A percentile compares a stretch with the other conserved stretches of the same genome.
Evolutionary conservation across 2,888 invertebrate species (phyloP).

Genomic region (Aphodius sticticus): DNA sequence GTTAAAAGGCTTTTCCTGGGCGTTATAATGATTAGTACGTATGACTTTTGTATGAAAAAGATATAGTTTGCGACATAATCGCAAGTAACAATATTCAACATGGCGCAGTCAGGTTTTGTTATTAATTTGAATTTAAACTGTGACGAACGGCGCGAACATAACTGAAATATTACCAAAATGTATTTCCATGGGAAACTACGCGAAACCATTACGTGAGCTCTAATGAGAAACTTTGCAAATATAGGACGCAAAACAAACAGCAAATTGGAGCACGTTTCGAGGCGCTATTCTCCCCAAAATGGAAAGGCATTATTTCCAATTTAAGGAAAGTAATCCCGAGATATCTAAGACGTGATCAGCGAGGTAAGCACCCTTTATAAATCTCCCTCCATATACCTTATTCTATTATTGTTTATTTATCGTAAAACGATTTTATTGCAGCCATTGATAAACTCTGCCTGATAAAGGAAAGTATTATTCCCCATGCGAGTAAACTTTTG

Average conservation of each 20-base stretch:
- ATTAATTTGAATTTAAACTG: background rate
- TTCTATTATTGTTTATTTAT: background rate
- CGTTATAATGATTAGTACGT: too few relatives aligned
- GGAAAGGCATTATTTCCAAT: conserved; percentile 4
- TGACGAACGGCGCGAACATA: background rate
- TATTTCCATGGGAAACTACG: background rate
- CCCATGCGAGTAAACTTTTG: background rate
- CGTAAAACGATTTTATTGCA: background rate
- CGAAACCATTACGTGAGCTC: background rate
- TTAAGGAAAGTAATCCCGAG: background rate
- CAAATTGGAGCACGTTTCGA: background rate
- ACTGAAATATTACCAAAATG: background rate
- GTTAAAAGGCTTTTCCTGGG: too few relatives aligned
- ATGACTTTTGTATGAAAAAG: too few relatives aligned
- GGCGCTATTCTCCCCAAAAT: background rate
- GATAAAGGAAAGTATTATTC: background rate
- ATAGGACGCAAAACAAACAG: background rate
- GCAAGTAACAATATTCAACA: too few relatives aligned
- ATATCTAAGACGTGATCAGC: background rate
- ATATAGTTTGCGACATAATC: too few relatives aligned
- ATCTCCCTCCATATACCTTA: background rate
- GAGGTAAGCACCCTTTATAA: background rate
- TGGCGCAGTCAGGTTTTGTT: background rate
- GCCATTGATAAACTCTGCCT: background rate
- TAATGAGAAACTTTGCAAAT: conserved; percentile 4